Conservation (phyloP, 2,888 invertebrate genomes). For the Netelia virgata region DNA sequence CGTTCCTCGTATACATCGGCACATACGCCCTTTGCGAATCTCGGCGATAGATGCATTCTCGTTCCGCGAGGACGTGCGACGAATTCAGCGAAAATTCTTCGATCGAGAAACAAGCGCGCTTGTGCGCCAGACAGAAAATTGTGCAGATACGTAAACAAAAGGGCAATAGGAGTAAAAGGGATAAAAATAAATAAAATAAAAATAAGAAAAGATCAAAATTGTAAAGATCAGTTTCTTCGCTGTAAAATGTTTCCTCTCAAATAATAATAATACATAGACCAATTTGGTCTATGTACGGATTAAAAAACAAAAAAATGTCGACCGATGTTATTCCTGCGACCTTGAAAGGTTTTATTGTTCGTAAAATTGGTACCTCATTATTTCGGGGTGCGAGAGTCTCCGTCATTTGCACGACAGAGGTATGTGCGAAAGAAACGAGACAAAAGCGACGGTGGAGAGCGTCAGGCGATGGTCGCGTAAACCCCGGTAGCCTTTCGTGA, state of each 20-base stretch:
- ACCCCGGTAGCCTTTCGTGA: conserved; percentile 75
- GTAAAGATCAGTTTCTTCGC: neutral
- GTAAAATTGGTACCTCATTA: conserved; percentile 66
- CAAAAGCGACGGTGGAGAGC: conserved; percentile 10
- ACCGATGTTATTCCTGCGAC: conserved; percentile 6
- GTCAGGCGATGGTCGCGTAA: conserved; percentile 41
- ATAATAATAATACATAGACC: no score
- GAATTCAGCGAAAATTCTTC: conserved; percentile 46
- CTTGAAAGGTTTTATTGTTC: conserved; percentile 60
- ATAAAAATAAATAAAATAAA: conserved; percentile 1
- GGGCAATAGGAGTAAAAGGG: neutral
- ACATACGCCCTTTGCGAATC: neutral
- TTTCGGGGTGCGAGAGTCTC: conserved; percentile 5
- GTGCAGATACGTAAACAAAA: conserved; percentile 21
- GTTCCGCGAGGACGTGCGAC: conserved; percentile 55
- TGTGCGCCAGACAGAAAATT: neutral
- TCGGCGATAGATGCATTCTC: conserved; percentile 40
- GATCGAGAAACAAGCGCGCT: neutral
- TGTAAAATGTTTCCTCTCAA: no score
- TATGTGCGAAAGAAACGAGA: neutral
- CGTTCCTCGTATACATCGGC: neutral
- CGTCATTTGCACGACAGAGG: conserved; percentile 48
- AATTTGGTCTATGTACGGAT: no score
- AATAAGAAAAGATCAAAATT: neutral
- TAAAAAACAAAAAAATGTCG: no score